Conservation (phyloP, 2,888 invertebrate species). For the Myopa tessellatipennis region DNA sequence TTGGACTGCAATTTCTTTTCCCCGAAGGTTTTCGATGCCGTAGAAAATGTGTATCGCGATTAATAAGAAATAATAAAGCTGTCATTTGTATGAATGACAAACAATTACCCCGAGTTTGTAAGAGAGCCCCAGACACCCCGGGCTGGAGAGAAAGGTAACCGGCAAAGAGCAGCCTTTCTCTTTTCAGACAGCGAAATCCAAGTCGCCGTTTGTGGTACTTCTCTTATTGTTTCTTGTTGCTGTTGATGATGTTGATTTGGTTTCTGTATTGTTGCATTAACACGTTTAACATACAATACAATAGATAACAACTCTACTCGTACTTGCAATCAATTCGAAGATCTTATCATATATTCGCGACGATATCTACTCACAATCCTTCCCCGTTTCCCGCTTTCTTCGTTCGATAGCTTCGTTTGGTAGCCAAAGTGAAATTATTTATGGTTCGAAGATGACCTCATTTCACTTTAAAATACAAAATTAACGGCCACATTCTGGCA, state of each 20-base stretch:
- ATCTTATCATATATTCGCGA: too few relatives aligned
- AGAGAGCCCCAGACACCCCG: background rate
- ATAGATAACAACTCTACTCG: too few relatives aligned
- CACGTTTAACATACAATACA: too few relatives aligned
- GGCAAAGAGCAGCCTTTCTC: too few relatives aligned
- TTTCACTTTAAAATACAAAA: background rate
- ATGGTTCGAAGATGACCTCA: background rate
- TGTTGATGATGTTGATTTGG: too few relatives aligned
- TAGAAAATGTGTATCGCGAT: conserved; percentile 26
- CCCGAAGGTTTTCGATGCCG: conserved; percentile 29
- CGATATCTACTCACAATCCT: too few relatives aligned
- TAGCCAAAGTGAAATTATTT: background rate
- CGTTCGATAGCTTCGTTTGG: background rate
- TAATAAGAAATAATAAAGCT: conserved; percentile 43
- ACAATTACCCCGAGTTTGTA: conserved; percentile 22
- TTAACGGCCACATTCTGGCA: background rate
- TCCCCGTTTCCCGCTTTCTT: background rate
- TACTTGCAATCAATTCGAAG: too few relatives aligned
- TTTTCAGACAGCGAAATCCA: too few relatives aligned
- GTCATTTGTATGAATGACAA: conserved; percentile 38
- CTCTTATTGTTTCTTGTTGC: too few relatives aligned
- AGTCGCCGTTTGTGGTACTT: too few relatives aligned
- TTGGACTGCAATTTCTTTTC: background rate
- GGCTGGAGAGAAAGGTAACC: too few relatives aligned
- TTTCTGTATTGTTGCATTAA: too few relatives aligned